Evolutionary conservation across 2,113 vertebrate genomes (phyloP), one percentile per base, ranked within the genome.

Genomic region (Misgurnus anguillicaudatus): DNA sequence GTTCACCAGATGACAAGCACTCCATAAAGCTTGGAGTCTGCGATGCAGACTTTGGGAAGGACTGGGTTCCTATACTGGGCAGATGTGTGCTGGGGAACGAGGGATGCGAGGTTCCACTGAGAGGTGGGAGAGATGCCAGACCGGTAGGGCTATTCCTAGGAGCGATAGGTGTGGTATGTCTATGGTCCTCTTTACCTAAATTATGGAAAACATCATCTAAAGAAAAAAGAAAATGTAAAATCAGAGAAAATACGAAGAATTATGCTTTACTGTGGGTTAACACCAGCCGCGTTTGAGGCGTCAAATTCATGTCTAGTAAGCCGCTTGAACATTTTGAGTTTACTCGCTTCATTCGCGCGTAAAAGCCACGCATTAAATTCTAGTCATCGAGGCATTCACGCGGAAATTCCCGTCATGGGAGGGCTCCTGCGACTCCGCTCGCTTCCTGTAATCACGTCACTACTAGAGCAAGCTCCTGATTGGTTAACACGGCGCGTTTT

Each of bases 201-300:
- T 90, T 95, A 82, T 99, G 97, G 90, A 98, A 98, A 70, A 98
- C 96, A 42, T 98, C 96, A 85, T 96, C 97, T 98, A 81, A 38
- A 24, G 80, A 1, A 85, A 71, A 78, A 45, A 68, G 0, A 57
- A n/a, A 6, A 71, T 0, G 1, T 55, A 41, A n/a, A 14, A 21
- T 5, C 3, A 58, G 10, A 19, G 19, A 38, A n/a, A 24, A 38
- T 6, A 13, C 5, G 38, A 0, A 8, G 6, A 6, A 58, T 48
- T 8, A 48, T 48, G 36, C 2, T 64, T 53, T n/a, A n/a, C n/a
- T n/a, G n/a, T n/a, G n/a, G n/a, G n/a, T n/a, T n/a, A n/a, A n/a
- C n/a, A n/a, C n/a, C n/a, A n/a, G n/a, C n/a, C n/a, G n/a, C n/a
- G n/a, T n/a, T n/a, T n/a, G n/a, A n/a, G n/a, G n/a, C n/a, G n/a